A percentile compares a stretch with the other conserved stretches of the same genome.
Conservation (phyloP, 2,888 invertebrate genomes). For the Stegophylla sp. region DNA sequence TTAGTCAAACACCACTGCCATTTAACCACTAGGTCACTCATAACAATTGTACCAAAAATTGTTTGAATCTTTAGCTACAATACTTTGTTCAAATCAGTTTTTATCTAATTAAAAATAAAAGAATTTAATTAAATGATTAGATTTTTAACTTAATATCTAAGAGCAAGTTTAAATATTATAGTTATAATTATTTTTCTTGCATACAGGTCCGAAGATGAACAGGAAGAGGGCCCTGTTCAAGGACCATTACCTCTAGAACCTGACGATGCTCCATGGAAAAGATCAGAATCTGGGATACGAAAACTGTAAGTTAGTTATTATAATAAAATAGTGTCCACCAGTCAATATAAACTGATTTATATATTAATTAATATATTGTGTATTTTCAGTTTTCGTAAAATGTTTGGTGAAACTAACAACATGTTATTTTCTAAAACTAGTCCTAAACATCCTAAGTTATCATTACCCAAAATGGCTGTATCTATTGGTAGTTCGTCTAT, state of each 20-base stretch:
- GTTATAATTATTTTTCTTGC: neutral
- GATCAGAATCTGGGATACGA: slow-evolving; percentile 79
- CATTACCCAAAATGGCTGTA: slow-evolving; percentile 79
- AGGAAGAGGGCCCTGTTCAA: slow-evolving; percentile 90
- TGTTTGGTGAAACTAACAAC: slow-evolving; percentile 78
- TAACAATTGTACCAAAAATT: too few relatives aligned
- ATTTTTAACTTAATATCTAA: neutral
- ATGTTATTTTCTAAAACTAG: slow-evolving; percentile 70
- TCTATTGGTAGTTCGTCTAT: slow-evolving; percentile 54
- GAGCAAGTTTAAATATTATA: neutral
- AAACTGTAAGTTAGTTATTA: slow-evolving; percentile 77
- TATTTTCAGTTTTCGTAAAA: slow-evolving; percentile 81
- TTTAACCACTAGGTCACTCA: too few relatives aligned
- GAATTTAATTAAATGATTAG: neutral
- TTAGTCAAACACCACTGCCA: too few relatives aligned
- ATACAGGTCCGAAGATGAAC: slow-evolving; percentile 64
- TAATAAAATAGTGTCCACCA: slow-evolving; percentile 13
- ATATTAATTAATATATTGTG: neutral
- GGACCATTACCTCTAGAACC: slow-evolving; percentile 96
- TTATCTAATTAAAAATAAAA: neutral
- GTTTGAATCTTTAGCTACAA: too few relatives aligned
- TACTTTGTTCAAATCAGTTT: too few relatives aligned
- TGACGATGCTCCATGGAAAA: slow-evolving; percentile 95
- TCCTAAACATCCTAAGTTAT: slow-evolving; percentile 81
- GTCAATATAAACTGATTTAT: too few relatives aligned